Evolutionary conservation across 2,113 vertebrate species (phyloP).

Genomic region (Gobio gobio): DNA sequence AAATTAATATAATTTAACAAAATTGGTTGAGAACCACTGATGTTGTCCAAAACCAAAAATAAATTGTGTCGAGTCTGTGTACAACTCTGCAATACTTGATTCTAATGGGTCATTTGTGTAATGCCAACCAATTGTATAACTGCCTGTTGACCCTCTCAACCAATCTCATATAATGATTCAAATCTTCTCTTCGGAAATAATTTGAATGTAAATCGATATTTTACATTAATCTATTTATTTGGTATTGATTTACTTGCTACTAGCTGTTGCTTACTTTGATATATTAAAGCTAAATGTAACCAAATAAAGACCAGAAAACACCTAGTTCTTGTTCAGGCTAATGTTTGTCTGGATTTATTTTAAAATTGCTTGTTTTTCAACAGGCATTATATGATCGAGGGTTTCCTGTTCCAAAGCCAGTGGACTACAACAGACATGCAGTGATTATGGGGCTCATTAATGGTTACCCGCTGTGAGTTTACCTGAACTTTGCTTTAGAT

Average conservation of each 20-base stretch:
- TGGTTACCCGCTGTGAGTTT: conserved; percentile 93
- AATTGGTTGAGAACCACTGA: background rate
- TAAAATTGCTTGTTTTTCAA: background rate
- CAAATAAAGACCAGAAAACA: background rate
- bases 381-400: conserved; percentile 89
- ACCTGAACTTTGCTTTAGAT: background rate
- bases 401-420: conserved; percentile 94
- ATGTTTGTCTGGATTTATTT: background rate
- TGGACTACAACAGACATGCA: conserved; percentile 95
- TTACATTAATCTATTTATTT: too few species aligned
- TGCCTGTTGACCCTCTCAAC: background rate
- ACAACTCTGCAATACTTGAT: background rate
- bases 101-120: background rate
- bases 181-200: background rate
- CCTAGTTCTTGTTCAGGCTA: background rate
- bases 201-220: background rate
- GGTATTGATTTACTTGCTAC: too few species aligned
- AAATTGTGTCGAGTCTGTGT: too few species aligned
- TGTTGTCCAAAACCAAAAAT: background rate
- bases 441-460: conserved; percentile 95
- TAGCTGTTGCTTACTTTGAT: background rate
- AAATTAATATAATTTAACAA: too few species aligned
- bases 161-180: background rate
- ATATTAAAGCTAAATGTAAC: background rate
- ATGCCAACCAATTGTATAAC: background rate